Evolutionary conservation across 2,797 vertebrate species (phyloP).

Genomic region (Pipistrellus pygmaeus): DNA sequence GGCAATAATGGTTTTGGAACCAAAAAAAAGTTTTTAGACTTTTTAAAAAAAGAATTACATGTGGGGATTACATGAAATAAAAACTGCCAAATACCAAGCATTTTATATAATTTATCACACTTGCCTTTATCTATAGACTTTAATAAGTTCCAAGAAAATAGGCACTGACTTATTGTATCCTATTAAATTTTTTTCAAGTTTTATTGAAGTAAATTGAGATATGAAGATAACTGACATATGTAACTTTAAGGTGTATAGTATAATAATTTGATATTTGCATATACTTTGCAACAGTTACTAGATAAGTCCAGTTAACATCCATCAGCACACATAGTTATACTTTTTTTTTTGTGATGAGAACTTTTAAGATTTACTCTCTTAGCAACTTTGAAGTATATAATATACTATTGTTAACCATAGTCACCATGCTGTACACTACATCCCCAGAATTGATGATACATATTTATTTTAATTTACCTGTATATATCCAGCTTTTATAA

Average conservation of each 20-base stretch:
- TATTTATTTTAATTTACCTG: neutral
- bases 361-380: neutral
- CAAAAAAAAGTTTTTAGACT: neutral
- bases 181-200: neutral
- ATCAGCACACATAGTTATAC: neutral
- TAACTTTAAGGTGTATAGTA: neutral
- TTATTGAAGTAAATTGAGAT: neutral
- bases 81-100: neutral
- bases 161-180: neutral
- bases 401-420: neutral
- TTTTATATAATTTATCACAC: neutral
- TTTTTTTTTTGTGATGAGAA: neutral
- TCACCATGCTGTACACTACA: neutral
- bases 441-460: neutral
- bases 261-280: neutral
- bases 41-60: neutral
- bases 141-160: neutral
- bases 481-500: neutral
- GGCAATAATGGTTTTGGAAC: constrained; percentile 21
- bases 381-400: neutral
- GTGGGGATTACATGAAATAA: constrained; percentile 24
- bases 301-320: neutral
- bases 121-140: neutral
- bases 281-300: neutral
- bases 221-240: neutral